Conservation (phyloP, 1,140 invertebrate genomes). For the Apis laboriosa region DNA sequence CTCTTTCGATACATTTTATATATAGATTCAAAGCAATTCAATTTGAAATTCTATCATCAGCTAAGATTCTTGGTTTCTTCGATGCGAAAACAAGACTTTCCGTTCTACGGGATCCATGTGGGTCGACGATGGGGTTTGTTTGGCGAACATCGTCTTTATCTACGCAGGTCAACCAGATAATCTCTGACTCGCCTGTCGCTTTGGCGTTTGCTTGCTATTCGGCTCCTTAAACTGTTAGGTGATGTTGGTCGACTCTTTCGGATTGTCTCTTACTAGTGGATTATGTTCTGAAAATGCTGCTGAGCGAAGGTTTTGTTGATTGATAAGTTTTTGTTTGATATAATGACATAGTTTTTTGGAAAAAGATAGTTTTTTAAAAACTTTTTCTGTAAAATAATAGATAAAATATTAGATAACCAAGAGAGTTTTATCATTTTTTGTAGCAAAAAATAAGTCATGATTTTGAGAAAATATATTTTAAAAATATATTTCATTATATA, state of each 20-base stretch:
- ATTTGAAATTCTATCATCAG: too few species aligned
- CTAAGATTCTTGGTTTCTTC: not conserved
- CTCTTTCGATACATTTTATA: too few species aligned
- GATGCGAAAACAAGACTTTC: not conserved
- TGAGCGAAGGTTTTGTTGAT: not conserved
- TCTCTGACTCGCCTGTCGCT: slow-evolving; percentile 8
- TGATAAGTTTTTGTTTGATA: not conserved
- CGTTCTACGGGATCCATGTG: not conserved
- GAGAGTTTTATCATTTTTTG: too few species aligned
- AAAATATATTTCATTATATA: too few species aligned
- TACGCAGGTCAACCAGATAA: slow-evolving; percentile 11
- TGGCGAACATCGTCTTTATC: slow-evolving; percentile 32
- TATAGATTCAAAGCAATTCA: too few species aligned
- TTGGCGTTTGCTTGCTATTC: not conserved
- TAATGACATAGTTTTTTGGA: not conserved
- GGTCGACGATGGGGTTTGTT: slow-evolving; percentile 19
- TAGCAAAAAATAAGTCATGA: too few species aligned
- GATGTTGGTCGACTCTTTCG: not conserved
- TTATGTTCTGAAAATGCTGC: not conserved
- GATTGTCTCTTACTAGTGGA: not conserved
- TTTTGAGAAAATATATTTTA: too few species aligned
- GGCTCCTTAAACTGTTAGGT: not conserved
- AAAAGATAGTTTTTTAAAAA: not conserved
- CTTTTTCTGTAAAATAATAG: too few species aligned
- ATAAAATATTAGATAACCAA: too few species aligned